phyloP scores from a whole-genome alignment of 2,888 invertebrate species.

The Crocallis elinguaria region DNA sequence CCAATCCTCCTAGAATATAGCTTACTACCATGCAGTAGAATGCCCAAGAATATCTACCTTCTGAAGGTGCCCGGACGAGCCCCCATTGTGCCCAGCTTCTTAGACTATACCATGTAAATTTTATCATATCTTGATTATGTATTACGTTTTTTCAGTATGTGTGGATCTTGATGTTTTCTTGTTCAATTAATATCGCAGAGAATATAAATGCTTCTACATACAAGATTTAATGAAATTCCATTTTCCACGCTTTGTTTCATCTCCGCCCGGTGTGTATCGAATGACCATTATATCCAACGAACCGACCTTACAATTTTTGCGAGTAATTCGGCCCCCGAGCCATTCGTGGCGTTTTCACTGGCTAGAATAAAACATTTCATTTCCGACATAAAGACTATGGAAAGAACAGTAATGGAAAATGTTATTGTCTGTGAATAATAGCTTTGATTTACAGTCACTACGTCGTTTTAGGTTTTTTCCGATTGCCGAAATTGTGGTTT shows the following conservation, averaged over 20 bases:
- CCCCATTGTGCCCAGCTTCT: too few relatives aligned
- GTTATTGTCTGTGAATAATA: conserved; percentile 26
- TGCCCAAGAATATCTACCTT: too few relatives aligned
- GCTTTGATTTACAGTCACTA: conserved; percentile 21
- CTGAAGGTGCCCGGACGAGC: too few relatives aligned
- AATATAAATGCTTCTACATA: conserved; percentile 23
- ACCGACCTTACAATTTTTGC: conserved; percentile 67
- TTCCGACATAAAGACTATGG: conserved; percentile 57
- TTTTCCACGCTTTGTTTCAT: conserved; percentile 37
- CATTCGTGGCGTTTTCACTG: conserved; percentile 73
- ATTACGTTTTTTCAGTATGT: too few relatives aligned
- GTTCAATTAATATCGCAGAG: conserved; percentile 10
- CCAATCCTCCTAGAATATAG: too few relatives aligned
- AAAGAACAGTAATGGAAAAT: conserved; percentile 47
- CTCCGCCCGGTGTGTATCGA: conserved; percentile 49
- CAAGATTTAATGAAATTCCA: conserved; percentile 30
- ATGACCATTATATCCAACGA: conserved; percentile 66
- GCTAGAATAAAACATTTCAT: conserved; percentile 75
- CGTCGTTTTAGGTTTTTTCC: conserved; percentile 11
- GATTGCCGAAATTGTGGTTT: conserved; percentile 10
- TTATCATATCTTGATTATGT: too few relatives aligned
- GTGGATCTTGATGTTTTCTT: too few relatives aligned
- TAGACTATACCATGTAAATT: too few relatives aligned
- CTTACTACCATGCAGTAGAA: too few relatives aligned
- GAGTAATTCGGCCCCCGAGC: conserved; percentile 70